These are phyloP conservation scores for Procambarus virginalis DNA, from an alignment of 1,140 invertebrate species.

Conservation along the genomic window DNA sequence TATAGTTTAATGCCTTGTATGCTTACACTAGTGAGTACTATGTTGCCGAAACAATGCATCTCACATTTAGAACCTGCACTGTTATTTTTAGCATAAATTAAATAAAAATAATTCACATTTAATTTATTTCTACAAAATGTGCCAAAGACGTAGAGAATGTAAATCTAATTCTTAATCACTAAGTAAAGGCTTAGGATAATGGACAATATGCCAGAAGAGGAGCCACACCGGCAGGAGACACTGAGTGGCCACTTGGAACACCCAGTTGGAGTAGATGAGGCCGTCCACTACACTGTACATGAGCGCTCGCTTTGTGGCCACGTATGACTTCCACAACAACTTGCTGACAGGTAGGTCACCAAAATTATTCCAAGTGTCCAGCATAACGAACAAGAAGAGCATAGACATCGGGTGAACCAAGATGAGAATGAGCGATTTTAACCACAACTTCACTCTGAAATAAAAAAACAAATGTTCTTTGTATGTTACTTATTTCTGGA, in stretches of 20 bases:
- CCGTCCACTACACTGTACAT: constrained; percentile 88
- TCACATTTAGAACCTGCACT: too few relatives aligned
- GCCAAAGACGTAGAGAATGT: neutral
- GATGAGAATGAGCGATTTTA: constrained; percentile 77
- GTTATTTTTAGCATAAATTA: too few relatives aligned
- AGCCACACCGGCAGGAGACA: constrained; percentile 80
- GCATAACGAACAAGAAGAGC: constrained; percentile 78
- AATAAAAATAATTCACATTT: too few relatives aligned
- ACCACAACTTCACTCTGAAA: neutral
- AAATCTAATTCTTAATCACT: neutral
- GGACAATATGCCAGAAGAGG: constrained; percentile 77
- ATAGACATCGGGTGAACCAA: constrained; percentile 83
- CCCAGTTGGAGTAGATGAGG: constrained; percentile 83
- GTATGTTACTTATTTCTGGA: too few relatives aligned
- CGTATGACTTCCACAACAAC: constrained; percentile 76
- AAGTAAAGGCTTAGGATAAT: constrained; percentile 24
- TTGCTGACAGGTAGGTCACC: constrained; percentile 76
- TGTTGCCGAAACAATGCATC: too few relatives aligned
- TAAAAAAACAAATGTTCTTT: too few relatives aligned
- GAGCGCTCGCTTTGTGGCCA: constrained; percentile 84
- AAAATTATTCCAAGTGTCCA: constrained; percentile 80
- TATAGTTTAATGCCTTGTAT: too few relatives aligned
- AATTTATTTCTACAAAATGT: too few relatives aligned
- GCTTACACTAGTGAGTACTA: too few relatives aligned
- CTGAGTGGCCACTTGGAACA: constrained; percentile 77